phyloP scores from a whole-genome alignment of 2,797 vertebrate species.

The Gymnoscopelus microlampas region DNA sequence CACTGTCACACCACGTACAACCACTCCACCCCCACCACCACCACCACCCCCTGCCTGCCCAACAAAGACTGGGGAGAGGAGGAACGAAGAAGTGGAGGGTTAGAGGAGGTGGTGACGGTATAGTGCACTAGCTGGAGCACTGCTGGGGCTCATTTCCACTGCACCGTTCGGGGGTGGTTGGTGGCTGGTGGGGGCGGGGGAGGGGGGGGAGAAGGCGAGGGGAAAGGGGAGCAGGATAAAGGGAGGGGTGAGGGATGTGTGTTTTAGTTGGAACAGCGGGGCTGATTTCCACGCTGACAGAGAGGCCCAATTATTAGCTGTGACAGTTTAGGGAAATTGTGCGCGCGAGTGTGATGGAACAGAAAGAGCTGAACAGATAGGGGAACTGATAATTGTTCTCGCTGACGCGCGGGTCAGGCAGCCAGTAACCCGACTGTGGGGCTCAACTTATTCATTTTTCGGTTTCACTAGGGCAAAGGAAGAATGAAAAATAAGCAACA shows the following conservation, averaged over 20 bases:
- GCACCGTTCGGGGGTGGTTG: conserved; percentile 29
- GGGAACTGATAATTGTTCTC: conserved; percentile 60
- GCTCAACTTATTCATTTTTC: neutral
- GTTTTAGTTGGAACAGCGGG: conserved; percentile 72
- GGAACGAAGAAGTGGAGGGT: conserved; percentile 53
- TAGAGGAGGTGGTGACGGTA: conserved; percentile 28
- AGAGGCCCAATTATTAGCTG: conserved; percentile 77
- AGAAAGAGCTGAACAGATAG: conserved; percentile 62
- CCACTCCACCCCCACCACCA: conserved; percentile 49
- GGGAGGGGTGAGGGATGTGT: conserved; percentile 27
- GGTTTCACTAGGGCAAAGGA: too few species aligned
- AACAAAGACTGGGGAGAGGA: conserved; percentile 4
- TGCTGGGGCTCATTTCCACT: conserved; percentile 51
- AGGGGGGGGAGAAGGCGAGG: conserved; percentile 30
- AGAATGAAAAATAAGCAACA: too few species aligned
- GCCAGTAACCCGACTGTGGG: conserved; percentile 43
- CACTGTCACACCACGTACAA: conserved; percentile 93
- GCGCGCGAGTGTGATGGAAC: conserved; percentile 67
- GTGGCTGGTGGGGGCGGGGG: neutral
- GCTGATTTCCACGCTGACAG: conserved; percentile 74
- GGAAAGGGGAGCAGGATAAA: conserved; percentile 47
- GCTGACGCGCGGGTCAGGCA: conserved; percentile 54
- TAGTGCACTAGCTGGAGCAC: conserved; percentile 55
- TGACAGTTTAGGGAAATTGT: conserved; percentile 78
- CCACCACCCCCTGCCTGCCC: neutral